Percentiles rank a stretch among this genome's conserved stretches.
Evolutionary conservation across 2,888 invertebrate genomes (phyloP).

Genomic region (Chromoteleia sp.): DNA sequence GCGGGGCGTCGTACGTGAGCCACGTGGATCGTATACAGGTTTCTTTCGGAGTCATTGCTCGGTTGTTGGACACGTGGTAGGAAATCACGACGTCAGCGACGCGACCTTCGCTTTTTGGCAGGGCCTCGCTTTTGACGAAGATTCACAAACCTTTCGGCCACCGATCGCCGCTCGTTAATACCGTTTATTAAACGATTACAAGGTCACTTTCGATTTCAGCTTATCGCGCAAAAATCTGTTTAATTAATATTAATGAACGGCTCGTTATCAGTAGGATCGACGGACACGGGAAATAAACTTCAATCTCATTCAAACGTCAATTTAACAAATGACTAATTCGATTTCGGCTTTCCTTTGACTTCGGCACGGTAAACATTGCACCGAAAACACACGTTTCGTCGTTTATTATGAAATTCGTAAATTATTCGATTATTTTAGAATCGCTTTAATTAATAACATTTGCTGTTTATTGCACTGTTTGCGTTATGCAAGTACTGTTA

Average conservation of each 20-base stretch:
- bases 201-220: slow-evolving; percentile 35
- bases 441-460: too few species aligned
- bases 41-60: slow-evolving; percentile 68
- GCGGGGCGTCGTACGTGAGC: slow-evolving; percentile 69
- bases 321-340: slow-evolving; percentile 9
- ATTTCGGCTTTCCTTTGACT: too few species aligned
- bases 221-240: slow-evolving; percentile 27
- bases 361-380: too few species aligned
- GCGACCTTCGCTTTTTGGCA: slow-evolving; percentile 63
- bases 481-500: too few species aligned
- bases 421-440: too few species aligned
- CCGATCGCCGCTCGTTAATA: slow-evolving; percentile 13
- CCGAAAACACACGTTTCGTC: too few species aligned
- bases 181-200: slow-evolving; percentile 37
- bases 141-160: slow-evolving; percentile 12
- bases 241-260: slow-evolving; percentile 54
- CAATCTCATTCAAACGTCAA: slow-evolving; percentile 3
- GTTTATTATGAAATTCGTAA: too few species aligned
- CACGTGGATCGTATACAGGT: slow-evolving; percentile 73
- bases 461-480: too few species aligned
- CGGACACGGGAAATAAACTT: slow-evolving; percentile 14
- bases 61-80: slow-evolving; percentile 68
- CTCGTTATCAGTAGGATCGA: slow-evolving; percentile 20
- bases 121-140: slow-evolving; percentile 20
- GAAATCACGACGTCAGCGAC: slow-evolving; percentile 58